Evolutionary conservation across 2,888 invertebrate genomes (phyloP).

Genomic region (Ernsta delagoae): DNA sequence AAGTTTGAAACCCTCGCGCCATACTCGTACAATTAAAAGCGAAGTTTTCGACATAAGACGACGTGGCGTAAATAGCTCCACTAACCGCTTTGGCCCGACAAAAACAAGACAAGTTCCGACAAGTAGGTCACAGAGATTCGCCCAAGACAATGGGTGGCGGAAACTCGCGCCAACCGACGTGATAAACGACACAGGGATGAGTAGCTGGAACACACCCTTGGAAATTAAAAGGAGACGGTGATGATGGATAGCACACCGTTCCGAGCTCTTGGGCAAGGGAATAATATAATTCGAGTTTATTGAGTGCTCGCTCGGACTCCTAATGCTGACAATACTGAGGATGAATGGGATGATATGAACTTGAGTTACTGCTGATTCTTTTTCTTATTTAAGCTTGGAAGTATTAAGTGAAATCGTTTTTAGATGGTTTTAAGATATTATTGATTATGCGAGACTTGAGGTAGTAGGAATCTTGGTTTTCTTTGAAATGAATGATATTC

Average conservation of each 20-base stretch:
- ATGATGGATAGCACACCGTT: slow-evolving; percentile 60
- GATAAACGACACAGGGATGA: slow-evolving; percentile 73
- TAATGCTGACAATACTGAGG: slow-evolving; percentile 12
- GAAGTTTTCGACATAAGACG: slow-evolving; percentile 29
- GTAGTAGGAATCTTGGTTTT: too few relatives aligned
- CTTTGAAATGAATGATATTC: too few relatives aligned
- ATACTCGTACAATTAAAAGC: slow-evolving; percentile 27
- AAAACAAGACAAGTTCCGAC: slow-evolving; percentile 42
- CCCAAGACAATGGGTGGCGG: slow-evolving; percentile 64
- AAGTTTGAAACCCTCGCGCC: slow-evolving; percentile 15
- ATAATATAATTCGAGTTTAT: slow-evolving; percentile 32
- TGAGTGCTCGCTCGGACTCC: slow-evolving; percentile 12
- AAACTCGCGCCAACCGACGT: slow-evolving; percentile 50
- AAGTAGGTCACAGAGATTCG: slow-evolving; percentile 61
- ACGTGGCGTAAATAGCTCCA: slow-evolving; percentile 13
- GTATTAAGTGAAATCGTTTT: neutral
- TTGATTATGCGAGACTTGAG: neutral
- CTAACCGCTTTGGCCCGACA: slow-evolving; percentile 13
- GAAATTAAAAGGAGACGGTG: slow-evolving; percentile 63
- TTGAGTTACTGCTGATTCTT: neutral
- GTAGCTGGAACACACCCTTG: slow-evolving; percentile 57
- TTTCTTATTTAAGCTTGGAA: neutral
- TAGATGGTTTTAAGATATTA: neutral
- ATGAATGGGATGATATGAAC: neutral
- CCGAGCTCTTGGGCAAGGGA: slow-evolving; percentile 22